Evolutionary conservation across 2,113 vertebrate species (phyloP).

Genomic region (Austrofundulus limnaeus): DNA sequence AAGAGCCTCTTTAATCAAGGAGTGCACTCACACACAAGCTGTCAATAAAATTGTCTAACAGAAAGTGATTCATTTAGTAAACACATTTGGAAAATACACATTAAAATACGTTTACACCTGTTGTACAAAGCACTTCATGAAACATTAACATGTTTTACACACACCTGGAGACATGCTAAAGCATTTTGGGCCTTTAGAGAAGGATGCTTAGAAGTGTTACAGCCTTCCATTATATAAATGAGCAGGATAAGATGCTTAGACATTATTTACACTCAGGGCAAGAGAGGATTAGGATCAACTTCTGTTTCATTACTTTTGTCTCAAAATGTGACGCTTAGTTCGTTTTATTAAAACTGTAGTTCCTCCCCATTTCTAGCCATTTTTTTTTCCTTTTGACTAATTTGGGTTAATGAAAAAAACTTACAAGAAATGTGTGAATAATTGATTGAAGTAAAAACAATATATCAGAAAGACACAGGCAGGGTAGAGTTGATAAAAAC

Average conservation of each 20-base stretch:
- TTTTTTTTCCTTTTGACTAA: neutral
- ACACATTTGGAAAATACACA: slow-evolving; percentile 1
- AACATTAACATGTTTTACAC: slow-evolving; percentile 1
- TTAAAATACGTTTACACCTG: slow-evolving; percentile 5
- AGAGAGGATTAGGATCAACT: slow-evolving; percentile 59
- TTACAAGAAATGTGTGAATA: no score
- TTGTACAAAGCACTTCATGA: neutral
- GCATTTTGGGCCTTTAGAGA: slow-evolving; percentile 39
- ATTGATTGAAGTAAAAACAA: neutral
- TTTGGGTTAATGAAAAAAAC: neutral
- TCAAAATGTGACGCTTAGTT: slow-evolving; percentile 34
- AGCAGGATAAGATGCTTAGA: slow-evolving; percentile 83
- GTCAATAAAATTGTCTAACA: neutral
- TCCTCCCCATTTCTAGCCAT: no score
- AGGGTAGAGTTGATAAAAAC: neutral
- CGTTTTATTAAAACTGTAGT: no score
- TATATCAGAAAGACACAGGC: neutral
- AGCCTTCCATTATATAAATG: slow-evolving; percentile 81
- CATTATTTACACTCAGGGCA: slow-evolving; percentile 83
- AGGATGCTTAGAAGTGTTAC: slow-evolving; percentile 62
- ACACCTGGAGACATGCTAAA: neutral
- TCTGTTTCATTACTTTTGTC: slow-evolving; percentile 21
- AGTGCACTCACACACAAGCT: slow-evolving; percentile 19
- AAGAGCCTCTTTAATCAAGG: slow-evolving; percentile 67
- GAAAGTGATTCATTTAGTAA: neutral